Evolutionary conservation across 2,113 vertebrate genomes (phyloP).

Genomic region (Phylloscopus trochiloides): DNA sequence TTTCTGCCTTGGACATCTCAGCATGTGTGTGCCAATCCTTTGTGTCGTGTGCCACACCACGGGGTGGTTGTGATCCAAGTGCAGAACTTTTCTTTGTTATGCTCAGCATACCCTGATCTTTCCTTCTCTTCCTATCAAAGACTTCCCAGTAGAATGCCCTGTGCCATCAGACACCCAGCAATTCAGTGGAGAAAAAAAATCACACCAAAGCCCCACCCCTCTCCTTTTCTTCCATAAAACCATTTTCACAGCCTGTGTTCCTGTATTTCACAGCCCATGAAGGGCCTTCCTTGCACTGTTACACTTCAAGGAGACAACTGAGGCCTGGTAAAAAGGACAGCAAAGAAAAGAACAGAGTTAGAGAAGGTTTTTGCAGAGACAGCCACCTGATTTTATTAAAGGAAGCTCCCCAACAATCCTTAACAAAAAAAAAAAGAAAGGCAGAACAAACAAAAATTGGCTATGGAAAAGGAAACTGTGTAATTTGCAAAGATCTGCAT

Average conservation of each 20-base stretch:
- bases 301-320: not conserved
- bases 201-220: not conserved
- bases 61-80: not conserved
- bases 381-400: constrained; percentile 51
- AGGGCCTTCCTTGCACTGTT: not conserved
- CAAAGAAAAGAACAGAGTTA: constrained; percentile 21
- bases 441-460: not conserved
- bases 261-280: not conserved
- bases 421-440: not conserved
- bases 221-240: not conserved
- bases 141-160: not conserved
- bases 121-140: not conserved
- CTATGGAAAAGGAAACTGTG: not conserved
- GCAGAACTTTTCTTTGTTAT: not conserved
- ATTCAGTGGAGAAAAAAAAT: not conserved
- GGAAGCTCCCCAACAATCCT: not conserved
- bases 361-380: constrained; percentile 26
- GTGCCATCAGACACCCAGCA: not conserved
- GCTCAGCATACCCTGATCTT: not conserved
- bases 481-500: not conserved
- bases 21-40: too few relatives aligned
- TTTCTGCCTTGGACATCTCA: too few relatives aligned
- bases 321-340: not conserved
- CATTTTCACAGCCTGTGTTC: not conserved
- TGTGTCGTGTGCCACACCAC: too few relatives aligned